Evolutionary conservation across 2,797 vertebrate species (phyloP).

Genomic region (Sebastes wilsoni): DNA sequence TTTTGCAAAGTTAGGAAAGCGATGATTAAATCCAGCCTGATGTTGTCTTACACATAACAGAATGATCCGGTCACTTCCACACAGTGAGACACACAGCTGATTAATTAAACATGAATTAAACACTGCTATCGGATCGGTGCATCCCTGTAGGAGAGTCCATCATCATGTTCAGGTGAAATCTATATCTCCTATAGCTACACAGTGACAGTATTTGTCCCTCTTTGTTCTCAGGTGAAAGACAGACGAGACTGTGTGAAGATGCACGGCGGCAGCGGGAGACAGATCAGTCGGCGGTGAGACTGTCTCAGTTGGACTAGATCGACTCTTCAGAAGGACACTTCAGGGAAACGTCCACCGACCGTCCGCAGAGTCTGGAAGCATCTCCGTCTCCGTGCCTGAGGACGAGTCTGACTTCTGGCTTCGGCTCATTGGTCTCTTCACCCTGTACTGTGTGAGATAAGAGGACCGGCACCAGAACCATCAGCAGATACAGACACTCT

Average conservation of each 20-base stretch:
- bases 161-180: not conserved
- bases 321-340: constrained; percentile 1
- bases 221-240: constrained; percentile 72
- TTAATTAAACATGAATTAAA: no score
- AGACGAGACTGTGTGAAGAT: constrained; percentile 85
- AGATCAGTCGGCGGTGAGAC: constrained; percentile 80
- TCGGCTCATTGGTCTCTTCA: not conserved
- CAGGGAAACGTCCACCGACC: constrained; percentile 1
- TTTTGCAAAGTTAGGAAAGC: no score
- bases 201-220: not conserved
- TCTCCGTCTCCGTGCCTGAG: constrained; percentile 22
- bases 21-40: no score
- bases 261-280: constrained; percentile 79
- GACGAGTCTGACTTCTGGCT: not conserved
- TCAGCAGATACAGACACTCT: not conserved
- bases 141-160: not conserved
- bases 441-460: not conserved
- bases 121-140: no score
- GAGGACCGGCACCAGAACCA: not conserved
- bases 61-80: no score
- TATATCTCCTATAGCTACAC: not conserved
- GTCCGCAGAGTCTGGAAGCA: constrained; percentile 9
- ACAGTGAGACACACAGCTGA: no score
- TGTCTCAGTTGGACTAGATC: not conserved
- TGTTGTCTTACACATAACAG: no score